Evolutionary conservation across 2,888 invertebrate species (phyloP), one percentile per base, ranked within the genome.

Genomic region (Polietes domitor): DNA sequence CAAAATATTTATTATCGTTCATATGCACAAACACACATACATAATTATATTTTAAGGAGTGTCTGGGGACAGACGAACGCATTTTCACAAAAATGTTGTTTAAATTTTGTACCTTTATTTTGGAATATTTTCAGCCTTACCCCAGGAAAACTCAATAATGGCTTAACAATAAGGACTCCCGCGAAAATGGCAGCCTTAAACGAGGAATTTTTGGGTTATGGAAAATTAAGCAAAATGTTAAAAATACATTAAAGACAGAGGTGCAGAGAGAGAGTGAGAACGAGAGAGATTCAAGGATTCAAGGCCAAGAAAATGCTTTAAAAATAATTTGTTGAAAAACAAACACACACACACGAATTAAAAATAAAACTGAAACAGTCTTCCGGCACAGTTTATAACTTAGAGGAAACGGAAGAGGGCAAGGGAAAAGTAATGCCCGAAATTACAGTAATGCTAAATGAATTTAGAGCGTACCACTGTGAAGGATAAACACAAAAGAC

Each of bases 1-100:
- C 61, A 61, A 15, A 61, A 61, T 61, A 55, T 21, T 21, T 55
- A 55, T 19, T n/a, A n/a, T n/a, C n/a, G n/a, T n/a, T n/a, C n/a
- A n/a, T n/a, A n/a, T n/a, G n/a, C n/a, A n/a, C n/a, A 3, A 6
- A 55, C n/a, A 55, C 55, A 55, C 21, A 5, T 15, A 24, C 24
- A 21, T 61, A 61, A 61, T 61, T 61, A 61, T 28, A 32, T 61
- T 61, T 28, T 15, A 32, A 17, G 61, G 32, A 61, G 32, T 32
- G 61, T 21, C 32, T 4, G 32, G 32, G 5, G 9, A 32, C 32
- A 9, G 32, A 9, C 32, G 32, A 32, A 6, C 32, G 9, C 4
- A 32, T 32, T 32, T 32, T 32, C 9, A 32, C 9, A 9, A 9
- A 32, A 32, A 32, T 32, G 32, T 32, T 47, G n/a, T 47, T 28